These are phyloP conservation scores for Passer montanus DNA, from an alignment of 2,113 vertebrate genomes.

Conservation along the genomic window DNA sequence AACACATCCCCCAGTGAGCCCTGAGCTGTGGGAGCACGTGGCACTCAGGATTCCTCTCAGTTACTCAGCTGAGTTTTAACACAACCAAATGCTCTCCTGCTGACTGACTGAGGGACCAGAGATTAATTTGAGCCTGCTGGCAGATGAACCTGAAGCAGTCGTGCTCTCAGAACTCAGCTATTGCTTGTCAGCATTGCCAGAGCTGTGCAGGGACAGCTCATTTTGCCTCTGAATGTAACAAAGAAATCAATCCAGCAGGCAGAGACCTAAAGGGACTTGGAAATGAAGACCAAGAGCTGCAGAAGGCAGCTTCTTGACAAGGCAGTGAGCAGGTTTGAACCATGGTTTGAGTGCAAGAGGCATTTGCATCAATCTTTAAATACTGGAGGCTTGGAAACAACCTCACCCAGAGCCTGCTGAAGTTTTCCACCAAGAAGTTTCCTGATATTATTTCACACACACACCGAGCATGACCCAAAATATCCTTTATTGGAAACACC, in stretches of 20 bases:
- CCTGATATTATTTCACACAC: neutral
- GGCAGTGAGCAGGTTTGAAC: neutral
- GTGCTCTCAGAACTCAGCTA: neutral
- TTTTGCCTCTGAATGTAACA: neutral
- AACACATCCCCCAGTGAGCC: neutral
- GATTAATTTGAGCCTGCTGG: neutral
- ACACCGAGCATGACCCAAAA: neutral
- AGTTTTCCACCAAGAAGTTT: neutral
- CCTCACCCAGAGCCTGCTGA: neutral
- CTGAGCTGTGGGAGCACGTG: neutral
- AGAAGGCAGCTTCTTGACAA: neutral
- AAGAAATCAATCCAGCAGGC: neutral
- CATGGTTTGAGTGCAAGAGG: neutral
- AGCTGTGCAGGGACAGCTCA: neutral
- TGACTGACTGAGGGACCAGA: neutral
- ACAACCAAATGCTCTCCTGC: neutral
- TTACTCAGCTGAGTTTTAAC: neutral
- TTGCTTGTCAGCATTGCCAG: neutral
- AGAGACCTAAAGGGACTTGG: neutral
- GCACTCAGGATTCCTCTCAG: neutral
- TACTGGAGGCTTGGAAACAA: neutral
- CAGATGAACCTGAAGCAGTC: neutral
- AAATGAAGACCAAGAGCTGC: neutral
- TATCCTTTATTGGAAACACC: accelerated
- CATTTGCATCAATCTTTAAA: neutral